Evolutionary conservation across 2,113 vertebrate genomes (phyloP), one percentile per base, ranked within the genome.

Genomic region (Meleagris gallopavo): DNA sequence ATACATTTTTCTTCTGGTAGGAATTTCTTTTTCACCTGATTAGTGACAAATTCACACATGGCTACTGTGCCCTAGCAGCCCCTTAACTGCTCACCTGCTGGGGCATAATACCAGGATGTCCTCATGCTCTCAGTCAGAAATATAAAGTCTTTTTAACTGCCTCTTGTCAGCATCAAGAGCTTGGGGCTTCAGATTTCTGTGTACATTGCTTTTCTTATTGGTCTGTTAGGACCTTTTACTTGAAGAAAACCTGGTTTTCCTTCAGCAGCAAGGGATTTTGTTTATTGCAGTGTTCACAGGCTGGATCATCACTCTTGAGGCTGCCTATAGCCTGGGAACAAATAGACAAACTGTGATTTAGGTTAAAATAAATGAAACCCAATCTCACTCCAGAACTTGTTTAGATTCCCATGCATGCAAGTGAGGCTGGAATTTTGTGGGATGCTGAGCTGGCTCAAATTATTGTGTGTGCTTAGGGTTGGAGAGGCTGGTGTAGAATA

Each of bases 51-150:
- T n/a, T n/a, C n/a, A n/a, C n/a, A 61, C 3, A 25, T 7, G 24
- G 13, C 40, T 77, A 18, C 10, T 9, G 10, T 1, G 0, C 9
- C 79, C 14, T 29, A 54, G 58, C 36, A 38, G 3, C 22, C 45
- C 50, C 24, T 61, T 66, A 6, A 36, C 34, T 84, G 55, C n/a
- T 74, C n/a, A 52, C 38, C 24, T 74, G 7, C 50, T 82, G 32
- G 0, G 0, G 40, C 18, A 46, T 40, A 10, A 46, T 74, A 62
- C 65, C 16, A 62, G 32, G 9, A 71, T 34, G 8, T 61, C 40
- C 20, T 50, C 73, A 5, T 11, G 30, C 14, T 66, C 0, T 0
- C 14, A 32, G 45, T 4, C 52, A 46, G 0, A 2, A 4, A 57
- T 79, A 74, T 36, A 66, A 78, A 75, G 34, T 64, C 46, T 54